Conservation (phyloP, 2,797 vertebrate genomes). For the Sciurus carolinensis region DNA sequence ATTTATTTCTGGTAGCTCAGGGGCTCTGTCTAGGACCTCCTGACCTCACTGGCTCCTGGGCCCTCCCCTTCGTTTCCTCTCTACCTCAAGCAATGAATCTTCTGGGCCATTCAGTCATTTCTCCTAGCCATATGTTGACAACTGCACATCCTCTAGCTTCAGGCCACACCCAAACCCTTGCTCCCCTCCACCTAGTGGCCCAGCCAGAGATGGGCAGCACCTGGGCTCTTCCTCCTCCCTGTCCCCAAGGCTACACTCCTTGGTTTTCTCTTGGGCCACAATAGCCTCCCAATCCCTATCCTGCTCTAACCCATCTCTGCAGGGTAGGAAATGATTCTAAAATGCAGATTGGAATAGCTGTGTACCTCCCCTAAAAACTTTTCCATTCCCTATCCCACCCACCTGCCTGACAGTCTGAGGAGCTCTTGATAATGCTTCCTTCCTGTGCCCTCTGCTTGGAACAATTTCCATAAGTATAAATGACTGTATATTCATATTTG, state of each 20-base stretch:
- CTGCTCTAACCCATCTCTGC: not conserved
- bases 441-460: not conserved
- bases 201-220: not conserved
- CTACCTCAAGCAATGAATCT: not conserved
- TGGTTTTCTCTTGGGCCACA: not conserved
- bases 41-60: not conserved
- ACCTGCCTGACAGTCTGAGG: not conserved
- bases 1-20: not conserved
- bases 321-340: not conserved
- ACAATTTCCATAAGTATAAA: not conserved
- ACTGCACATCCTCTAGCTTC: not conserved
- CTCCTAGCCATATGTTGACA: not conserved
- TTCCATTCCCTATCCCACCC: not conserved
- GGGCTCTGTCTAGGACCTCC: not conserved
- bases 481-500: not conserved
- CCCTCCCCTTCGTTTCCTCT: not conserved
- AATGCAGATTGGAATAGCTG: constrained; percentile 39
- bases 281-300: not conserved
- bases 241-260: not conserved
- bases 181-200: not conserved
- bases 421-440: not conserved
- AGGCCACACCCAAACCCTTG: not conserved
- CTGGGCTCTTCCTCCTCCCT: not conserved
- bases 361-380: not conserved
- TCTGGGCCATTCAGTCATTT: not conserved